Base-by-base conservation (phyloP, 2,797 vertebrate genomes). In the Silurus lanzhouensis region DNA sequence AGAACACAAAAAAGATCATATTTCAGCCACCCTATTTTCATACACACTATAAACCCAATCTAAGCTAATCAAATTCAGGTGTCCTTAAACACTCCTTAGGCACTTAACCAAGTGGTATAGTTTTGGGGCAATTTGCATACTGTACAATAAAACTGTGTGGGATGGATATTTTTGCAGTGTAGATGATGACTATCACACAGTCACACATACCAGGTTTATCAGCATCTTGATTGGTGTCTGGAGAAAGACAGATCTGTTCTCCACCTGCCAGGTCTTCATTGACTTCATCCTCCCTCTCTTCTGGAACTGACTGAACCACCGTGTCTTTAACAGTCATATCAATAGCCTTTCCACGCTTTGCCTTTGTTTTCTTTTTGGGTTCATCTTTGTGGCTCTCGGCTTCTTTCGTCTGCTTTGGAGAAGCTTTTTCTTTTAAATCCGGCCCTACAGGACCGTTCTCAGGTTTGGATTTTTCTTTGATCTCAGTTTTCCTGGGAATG, bases 401-500 rank as follows among this genome's bases (percentile, higher is more conserved):
- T 8, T 58, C 22, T 27, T 70, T 60, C 61, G 82, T 75, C 46
- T 48, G 57, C 72, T 86, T 84, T 25, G 67, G 83, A 20, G 3
- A 44, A 78, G 88, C 84, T 12, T 58, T 83, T 0, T 87, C 81
- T 17, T 57, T 55, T 9, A 3, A 61, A 22, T 48, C 31, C 1
- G 64, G 25, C 27, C 80, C 60, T 17, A 38, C 64, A 5, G 82
- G 22, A 55, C 52, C 20, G 1, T 25, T 70, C 64, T 71, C 83
- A 10, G 27, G 64, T 52, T 75, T 44, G 44, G 67, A 60, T 66
- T 52, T 87, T 74, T 75, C 84, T 80, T 57, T 93, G 25, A 20
- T 80, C 5, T 84, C 68, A 22, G 52, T 20, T 90, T 92, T 95
- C 48, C 60, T 91, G 12, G 92, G 92, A 77, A 96, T 93, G 27